Percentiles rank a stretch among this genome's conserved stretches.
phyloP scores from a whole-genome alignment of 2,888 invertebrate species.

The Drosophila nr. perissopoda region DNA sequence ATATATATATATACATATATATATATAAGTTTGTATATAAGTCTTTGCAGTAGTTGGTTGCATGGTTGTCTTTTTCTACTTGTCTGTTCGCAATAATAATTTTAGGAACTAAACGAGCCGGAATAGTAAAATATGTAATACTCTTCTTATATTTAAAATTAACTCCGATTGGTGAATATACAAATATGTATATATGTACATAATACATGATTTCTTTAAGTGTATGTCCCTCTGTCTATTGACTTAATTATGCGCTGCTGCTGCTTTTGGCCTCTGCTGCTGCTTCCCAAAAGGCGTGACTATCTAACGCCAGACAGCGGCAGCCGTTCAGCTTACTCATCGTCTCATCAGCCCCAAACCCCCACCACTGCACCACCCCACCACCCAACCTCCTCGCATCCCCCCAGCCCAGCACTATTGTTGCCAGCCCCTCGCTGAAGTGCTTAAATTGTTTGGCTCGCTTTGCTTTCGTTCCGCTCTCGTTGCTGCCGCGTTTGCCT shows the following conservation, averaged over 20 bases:
- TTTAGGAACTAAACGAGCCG: background rate
- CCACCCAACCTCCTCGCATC: background rate
- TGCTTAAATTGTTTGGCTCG: conserved; percentile 34
- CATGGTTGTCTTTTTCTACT: background rate
- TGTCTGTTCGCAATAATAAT: background rate
- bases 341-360: conserved; percentile 46
- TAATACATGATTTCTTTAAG: conserved; percentile 8
- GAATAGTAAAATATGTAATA: background rate
- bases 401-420: background rate
- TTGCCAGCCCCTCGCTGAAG: conserved; percentile 6
- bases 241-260: conserved; percentile 73
- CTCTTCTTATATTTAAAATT: background rate
- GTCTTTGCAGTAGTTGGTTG: background rate
- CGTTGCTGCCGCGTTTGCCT: conserved; percentile 28
- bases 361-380: background rate
- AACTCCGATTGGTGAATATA: background rate
- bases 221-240: conserved; percentile 52
- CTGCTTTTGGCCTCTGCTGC: conserved; percentile 35
- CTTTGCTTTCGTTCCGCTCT: conserved; percentile 51
- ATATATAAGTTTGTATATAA: background rate
- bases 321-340: conserved; percentile 63
- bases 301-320: conserved; percentile 64
- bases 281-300: conserved; percentile 54
- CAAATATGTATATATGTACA: background rate
- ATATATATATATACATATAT: too few relatives aligned